A percentile compares a stretch with the other conserved stretches of the same genome.
phyloP scores from a whole-genome alignment of 2,797 vertebrate species.

The Esox masquinongy region DNA sequence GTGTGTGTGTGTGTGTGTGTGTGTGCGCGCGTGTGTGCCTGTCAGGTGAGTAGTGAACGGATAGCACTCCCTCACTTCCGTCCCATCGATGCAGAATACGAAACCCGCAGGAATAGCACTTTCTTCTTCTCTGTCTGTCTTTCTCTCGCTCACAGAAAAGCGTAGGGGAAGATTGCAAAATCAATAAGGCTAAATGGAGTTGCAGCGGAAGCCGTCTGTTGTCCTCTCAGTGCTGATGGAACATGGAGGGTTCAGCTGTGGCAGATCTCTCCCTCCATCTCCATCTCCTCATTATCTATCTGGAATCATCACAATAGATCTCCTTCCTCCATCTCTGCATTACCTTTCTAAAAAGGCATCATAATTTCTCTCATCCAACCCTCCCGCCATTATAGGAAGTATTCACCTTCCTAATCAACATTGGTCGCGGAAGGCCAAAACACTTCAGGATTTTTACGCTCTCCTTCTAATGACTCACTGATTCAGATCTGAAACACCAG shows the following conservation, averaged over 20 bases:
- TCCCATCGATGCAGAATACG: conserved; percentile 56
- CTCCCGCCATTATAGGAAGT: neutral
- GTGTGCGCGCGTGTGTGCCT: conserved; percentile 21
- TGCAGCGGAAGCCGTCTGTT: conserved; percentile 71
- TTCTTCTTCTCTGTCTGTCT: conserved; percentile 42
- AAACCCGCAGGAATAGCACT: conserved; percentile 20
- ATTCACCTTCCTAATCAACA: too few relatives aligned
- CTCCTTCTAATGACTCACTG: too few relatives aligned
- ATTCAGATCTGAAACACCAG: too few relatives aligned
- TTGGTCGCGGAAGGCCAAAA: too few relatives aligned
- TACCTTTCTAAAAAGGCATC: conserved; percentile 4
- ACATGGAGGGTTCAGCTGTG: conserved; percentile 60
- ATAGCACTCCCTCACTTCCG: conserved; percentile 33
- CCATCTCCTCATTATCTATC: neutral
- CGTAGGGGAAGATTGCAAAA: conserved; percentile 71
- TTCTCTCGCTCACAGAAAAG: conserved; percentile 33
- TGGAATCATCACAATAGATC: neutral
- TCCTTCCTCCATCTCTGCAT: conserved; percentile 20
- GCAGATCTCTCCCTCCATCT: conserved; percentile 40
- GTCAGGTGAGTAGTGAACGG: neutral
- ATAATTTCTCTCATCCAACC: conserved; percentile 24
- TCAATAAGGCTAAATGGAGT: conserved; percentile 80
- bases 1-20: too few relatives aligned
- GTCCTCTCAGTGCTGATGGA: conserved; percentile 71
- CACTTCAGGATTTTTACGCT: too few relatives aligned